Percentiles rank a stretch among this genome's conserved stretches.
Evolutionary conservation across 2,797 vertebrate genomes (phyloP).

Genomic region (Pterois miles): DNA sequence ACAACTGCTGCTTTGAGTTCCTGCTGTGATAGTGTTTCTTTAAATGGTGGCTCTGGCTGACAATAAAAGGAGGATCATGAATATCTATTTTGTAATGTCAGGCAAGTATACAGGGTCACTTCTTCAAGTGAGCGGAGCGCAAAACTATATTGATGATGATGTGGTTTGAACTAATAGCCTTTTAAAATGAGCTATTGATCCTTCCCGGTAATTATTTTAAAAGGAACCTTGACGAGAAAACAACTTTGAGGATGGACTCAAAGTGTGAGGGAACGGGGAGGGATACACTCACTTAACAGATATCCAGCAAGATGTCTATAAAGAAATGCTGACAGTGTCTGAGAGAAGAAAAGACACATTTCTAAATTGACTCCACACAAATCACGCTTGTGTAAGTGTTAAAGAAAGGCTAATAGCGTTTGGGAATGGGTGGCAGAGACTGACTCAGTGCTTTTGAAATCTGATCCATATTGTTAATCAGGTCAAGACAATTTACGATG

Average conservation of each 20-base stretch:
- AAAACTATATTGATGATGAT: slow-evolving; percentile 62
- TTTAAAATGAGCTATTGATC: slow-evolving; percentile 76
- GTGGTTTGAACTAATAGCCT: slow-evolving; percentile 65
- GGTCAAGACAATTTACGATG: not conserved
- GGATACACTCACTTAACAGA: not conserved
- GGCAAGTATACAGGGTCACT: slow-evolving; percentile 27
- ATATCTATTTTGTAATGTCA: slow-evolving; percentile 57
- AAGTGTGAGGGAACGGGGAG: slow-evolving; percentile 1
- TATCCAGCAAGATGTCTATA: not conserved
- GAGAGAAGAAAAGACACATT: slow-evolving; percentile 1
- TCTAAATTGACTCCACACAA: slow-evolving; percentile 20
- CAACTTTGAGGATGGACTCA: slow-evolving; percentile 36
- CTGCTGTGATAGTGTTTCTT: not conserved
- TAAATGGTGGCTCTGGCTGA: not conserved
- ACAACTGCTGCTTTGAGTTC: not conserved
- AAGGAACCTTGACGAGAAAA: slow-evolving; percentile 54
- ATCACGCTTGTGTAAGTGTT: slow-evolving; percentile 8
- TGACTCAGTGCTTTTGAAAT: slow-evolving; percentile 17
- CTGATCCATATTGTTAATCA: slow-evolving; percentile 4
- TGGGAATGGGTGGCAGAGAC: slow-evolving; percentile 11
- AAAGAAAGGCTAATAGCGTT: slow-evolving; percentile 8
- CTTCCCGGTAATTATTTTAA: slow-evolving; percentile 60
- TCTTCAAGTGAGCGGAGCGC: slow-evolving; percentile 27
- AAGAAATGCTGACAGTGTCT: not conserved
- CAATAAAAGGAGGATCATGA: slow-evolving; percentile 38